Evolutionary conservation across 2,113 vertebrate species (phyloP).

Genomic region (Entelurus aequoreus): DNA sequence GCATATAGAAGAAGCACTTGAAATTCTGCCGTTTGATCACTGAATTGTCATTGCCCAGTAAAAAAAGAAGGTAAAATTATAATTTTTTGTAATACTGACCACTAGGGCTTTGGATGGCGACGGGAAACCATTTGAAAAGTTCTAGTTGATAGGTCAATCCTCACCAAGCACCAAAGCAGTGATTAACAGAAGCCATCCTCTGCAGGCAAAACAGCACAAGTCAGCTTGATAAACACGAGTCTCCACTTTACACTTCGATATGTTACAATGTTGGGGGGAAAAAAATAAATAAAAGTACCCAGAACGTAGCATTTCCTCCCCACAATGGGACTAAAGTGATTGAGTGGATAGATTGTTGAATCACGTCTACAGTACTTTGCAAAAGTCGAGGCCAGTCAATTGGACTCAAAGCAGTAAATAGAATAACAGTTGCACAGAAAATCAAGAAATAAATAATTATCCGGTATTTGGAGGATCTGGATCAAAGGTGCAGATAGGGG

Average conservation of each 20-base stretch:
- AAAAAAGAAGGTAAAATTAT: neutral
- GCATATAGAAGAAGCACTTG: conserved; percentile 48
- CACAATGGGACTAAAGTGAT: conserved; percentile 30
- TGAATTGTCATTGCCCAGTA: neutral
- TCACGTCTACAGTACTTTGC: conserved; percentile 41
- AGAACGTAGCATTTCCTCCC: conserved; percentile 44
- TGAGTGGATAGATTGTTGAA: conserved; percentile 25
- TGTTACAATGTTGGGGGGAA: neutral
- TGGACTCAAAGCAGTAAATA: conserved; percentile 16
- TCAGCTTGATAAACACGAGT: conserved; percentile 49
- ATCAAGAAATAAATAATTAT: too few species aligned
- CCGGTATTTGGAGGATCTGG: neutral
- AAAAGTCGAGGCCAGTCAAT: conserved; percentile 25
- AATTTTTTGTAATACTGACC: neutral
- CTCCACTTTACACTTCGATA: conserved; percentile 16
- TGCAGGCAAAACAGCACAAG: conserved; percentile 45
- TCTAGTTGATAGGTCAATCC: conserved; percentile 12
- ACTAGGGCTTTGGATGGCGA: conserved; percentile 10
- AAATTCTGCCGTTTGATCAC: conserved; percentile 1
- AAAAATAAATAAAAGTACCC: conserved; percentile 21
- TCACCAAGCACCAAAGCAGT: neutral
- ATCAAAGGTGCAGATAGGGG: neutral
- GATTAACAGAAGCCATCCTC: conserved; percentile 17
- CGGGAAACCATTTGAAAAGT: conserved; percentile 6
- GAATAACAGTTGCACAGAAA: neutral